These are phyloP conservation scores for Andrena hattorfiana DNA, from an alignment of 2,888 invertebrate genomes.

Conservation along the genomic window DNA sequence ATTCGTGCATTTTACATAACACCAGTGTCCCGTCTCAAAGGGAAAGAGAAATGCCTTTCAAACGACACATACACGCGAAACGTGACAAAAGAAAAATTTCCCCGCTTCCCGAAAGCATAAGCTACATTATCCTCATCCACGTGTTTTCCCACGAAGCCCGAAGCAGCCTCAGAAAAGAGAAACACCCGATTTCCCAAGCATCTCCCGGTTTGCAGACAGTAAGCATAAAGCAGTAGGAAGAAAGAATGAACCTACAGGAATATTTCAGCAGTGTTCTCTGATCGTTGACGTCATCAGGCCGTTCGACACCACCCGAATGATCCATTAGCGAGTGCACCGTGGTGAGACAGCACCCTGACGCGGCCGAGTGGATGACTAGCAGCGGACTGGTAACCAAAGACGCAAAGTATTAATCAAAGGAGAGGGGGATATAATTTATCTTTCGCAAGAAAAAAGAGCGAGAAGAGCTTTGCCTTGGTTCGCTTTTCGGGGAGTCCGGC, in stretches of 20 bases:
- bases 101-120: not conserved
- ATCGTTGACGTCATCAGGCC: not conserved
- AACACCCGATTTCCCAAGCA: too few species aligned
- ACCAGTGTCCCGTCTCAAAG: not conserved
- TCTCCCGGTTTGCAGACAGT: not conserved
- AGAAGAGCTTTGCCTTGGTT: slow-evolving; percentile 53
- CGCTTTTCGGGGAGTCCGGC: slow-evolving; percentile 63
- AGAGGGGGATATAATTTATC: slow-evolving; percentile 18
- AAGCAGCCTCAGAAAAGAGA: not conserved
- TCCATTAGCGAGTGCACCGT: not conserved
- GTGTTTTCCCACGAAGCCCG: not conserved
- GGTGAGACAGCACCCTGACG: slow-evolving; percentile 6
- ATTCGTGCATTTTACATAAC: slow-evolving; percentile 53
- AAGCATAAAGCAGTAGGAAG: not conserved
- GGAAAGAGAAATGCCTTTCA: slow-evolving; percentile 12
- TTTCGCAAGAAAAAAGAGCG: slow-evolving; percentile 62
- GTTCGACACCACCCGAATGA: not conserved
- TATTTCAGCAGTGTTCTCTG: not conserved
- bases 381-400: not conserved
- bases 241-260: not conserved
- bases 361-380: slow-evolving; percentile 2
- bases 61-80: slow-evolving; percentile 1
- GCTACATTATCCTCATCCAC: not conserved
- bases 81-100: not conserved
- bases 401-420: slow-evolving; percentile 22